These are phyloP conservation scores for Gallinago stenura DNA, from an alignment of 2,797 vertebrate species.

Conservation along the genomic window DNA sequence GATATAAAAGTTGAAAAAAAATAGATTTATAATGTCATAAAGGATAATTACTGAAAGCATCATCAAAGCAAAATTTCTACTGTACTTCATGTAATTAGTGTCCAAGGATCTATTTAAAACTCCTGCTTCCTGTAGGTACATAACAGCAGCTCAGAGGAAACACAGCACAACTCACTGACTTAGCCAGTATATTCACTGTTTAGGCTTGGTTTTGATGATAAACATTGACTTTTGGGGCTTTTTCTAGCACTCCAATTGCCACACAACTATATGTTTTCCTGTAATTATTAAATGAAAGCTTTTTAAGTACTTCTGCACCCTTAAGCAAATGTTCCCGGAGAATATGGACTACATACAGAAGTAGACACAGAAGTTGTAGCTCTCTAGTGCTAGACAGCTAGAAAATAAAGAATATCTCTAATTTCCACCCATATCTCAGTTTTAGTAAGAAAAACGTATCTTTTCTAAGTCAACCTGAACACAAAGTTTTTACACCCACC, in stretches of 20 bases:
- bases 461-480: neutral
- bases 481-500: neutral
- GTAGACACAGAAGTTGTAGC: neutral
- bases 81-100: neutral
- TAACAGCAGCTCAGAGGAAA: neutral
- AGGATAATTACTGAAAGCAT: constrained; percentile 32
- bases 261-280: neutral
- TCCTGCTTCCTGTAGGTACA: neutral
- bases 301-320: neutral
- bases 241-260: neutral
- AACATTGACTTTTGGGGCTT: neutral
- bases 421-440: neutral
- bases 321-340: neutral
- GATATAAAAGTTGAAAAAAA: neutral
- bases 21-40: constrained; percentile 43
- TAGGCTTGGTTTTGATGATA: neutral
- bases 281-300: neutral
- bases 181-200: neutral
- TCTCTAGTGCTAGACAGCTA: neutral
- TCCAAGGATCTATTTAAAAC: constrained; percentile 45
- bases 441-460: neutral
- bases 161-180: neutral
- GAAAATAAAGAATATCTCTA: neutral
- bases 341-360: accelerated
- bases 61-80: constrained; percentile 11